These are phyloP conservation scores for Melinopterus prodromus DNA, from an alignment of 2,888 invertebrate species.

Conservation along the genomic window DNA sequence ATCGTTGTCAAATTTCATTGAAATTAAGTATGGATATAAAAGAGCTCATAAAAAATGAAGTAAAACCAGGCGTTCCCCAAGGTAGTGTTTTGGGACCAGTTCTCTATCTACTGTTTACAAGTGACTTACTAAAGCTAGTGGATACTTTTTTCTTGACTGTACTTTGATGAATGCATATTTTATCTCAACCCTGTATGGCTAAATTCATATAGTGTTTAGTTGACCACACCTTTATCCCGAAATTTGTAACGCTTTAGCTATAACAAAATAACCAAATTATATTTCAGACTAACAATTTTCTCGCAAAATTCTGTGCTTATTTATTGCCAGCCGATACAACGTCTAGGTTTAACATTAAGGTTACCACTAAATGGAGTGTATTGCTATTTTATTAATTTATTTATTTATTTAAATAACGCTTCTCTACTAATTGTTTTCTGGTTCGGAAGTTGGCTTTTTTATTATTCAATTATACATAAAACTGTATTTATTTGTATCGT, in stretches of 20 bases:
- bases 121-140: neutral
- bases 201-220: too few relatives aligned
- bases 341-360: constrained; percentile 5
- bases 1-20: neutral
- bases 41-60: too few relatives aligned
- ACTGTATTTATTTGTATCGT: constrained; percentile 16
- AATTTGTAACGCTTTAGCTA: too few relatives aligned
- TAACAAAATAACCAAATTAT: too few relatives aligned
- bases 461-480: neutral
- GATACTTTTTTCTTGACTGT: neutral
- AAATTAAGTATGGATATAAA: too few relatives aligned
- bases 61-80: too few relatives aligned
- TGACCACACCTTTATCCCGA: too few relatives aligned
- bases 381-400: neutral
- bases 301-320: constrained; percentile 9
- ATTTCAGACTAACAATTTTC: too few relatives aligned
- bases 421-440: neutral
- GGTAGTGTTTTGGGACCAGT: too few relatives aligned
- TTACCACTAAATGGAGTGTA: neutral
- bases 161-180: neutral
- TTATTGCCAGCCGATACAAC: constrained; percentile 11
- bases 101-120: neutral
- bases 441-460: neutral
- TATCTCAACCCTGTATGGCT: too few relatives aligned
- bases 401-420: neutral